A percentile compares a stretch with the other conserved stretches of the same genome.
Conservation (phyloP, 1,140 invertebrate genomes). For the Aricia agestis region DNA sequence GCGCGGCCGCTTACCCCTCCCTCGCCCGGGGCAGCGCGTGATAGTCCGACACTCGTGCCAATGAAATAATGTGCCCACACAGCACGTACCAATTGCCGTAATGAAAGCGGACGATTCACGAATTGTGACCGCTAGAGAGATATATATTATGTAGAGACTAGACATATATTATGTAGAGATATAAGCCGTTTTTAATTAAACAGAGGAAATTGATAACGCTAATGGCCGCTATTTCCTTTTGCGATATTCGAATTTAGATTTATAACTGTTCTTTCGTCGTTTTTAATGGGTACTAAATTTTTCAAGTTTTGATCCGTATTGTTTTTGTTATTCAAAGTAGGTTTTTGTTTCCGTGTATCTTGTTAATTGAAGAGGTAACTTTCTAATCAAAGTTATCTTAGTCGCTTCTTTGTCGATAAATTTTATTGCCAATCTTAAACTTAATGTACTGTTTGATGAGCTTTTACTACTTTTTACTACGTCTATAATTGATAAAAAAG, state of each 20-base stretch:
- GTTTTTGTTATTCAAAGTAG: background rate
- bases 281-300: background rate
- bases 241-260: conserved; percentile 7
- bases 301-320: background rate
- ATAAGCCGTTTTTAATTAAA: background rate
- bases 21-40: conserved; percentile 42
- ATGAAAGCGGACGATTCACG: conserved; percentile 46
- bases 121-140: conserved; percentile 12
- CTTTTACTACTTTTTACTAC: background rate
- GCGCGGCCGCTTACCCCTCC: conserved; percentile 37
- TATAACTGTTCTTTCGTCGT: background rate
- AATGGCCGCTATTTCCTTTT: conserved; percentile 7
- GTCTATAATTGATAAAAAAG: background rate
- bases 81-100: conserved; percentile 63
- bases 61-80: conserved; percentile 66
- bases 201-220: conserved; percentile 12
- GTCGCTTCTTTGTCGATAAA: background rate
- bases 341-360: background rate
- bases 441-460: background rate
- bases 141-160: background rate
- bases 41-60: conserved; percentile 67
- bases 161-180: background rate
- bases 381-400: background rate
- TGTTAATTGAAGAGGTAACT: background rate
- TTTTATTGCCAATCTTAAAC: background rate